Conservation (phyloP, 2,888 invertebrate species). For the Adelphocoris suturalis region DNA sequence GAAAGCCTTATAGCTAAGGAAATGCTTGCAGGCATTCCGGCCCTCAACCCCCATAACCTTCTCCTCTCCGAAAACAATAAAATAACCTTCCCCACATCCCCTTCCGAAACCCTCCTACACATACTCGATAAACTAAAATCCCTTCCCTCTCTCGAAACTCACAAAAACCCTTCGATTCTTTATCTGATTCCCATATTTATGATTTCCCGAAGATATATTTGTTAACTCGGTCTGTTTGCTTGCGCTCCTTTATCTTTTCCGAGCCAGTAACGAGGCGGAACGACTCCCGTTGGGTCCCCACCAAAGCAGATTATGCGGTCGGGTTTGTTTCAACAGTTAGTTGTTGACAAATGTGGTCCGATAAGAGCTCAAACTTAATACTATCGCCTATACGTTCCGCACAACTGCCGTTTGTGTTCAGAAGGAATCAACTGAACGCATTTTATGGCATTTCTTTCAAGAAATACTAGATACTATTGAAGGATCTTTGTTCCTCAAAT, state of each 20-base stretch:
- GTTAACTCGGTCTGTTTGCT: slow-evolving; percentile 35
- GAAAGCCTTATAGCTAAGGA: slow-evolving; percentile 35
- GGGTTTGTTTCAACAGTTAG: slow-evolving; percentile 44
- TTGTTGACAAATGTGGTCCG: slow-evolving; percentile 13
- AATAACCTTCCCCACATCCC: slow-evolving; percentile 55
- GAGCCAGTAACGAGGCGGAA: slow-evolving; percentile 49
- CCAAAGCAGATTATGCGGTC: slow-evolving; percentile 13
- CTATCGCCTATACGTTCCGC: slow-evolving; percentile 11
- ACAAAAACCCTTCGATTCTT: slow-evolving; percentile 53
- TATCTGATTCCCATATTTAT: slow-evolving; percentile 67
- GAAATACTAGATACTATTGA: background rate
- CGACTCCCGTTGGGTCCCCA: background rate
- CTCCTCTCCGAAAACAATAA: slow-evolving; percentile 61
- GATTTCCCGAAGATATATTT: slow-evolving; percentile 65
- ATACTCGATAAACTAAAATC: slow-evolving; percentile 62
- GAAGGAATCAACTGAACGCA: background rate
- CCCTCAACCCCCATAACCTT: slow-evolving; percentile 14
- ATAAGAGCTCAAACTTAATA: slow-evolving; percentile 1
- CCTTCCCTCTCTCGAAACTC: slow-evolving; percentile 15
- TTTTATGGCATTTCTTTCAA: background rate
- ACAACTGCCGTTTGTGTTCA: slow-evolving; percentile 18
- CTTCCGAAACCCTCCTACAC: slow-evolving; percentile 27
- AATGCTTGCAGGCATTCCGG: slow-evolving; percentile 55
- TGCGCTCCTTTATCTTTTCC: slow-evolving; percentile 45
- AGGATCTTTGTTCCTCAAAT: background rate